Evolutionary conservation across 2,888 invertebrate genomes (phyloP), one percentile per base, ranked within the genome.

Genomic region (Orchesella flavescens): DNA sequence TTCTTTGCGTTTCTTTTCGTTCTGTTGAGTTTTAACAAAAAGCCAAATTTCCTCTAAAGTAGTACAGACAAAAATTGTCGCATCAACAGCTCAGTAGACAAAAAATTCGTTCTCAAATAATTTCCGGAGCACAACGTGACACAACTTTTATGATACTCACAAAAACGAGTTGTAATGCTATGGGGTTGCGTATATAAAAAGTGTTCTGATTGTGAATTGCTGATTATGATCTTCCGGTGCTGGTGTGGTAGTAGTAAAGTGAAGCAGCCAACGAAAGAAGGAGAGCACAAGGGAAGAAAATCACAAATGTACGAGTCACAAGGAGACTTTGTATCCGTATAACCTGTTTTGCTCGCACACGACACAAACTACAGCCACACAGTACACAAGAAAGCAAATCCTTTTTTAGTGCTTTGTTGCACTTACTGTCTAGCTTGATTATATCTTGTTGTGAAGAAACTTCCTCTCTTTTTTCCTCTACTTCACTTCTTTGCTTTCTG

Each of bases 171-270:
- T 49, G 49, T n/a, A 49, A 65, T 61, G 49, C 44, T 46, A 74
- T n/a, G n/a, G n/a, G n/a, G n/a, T n/a, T n/a, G 23, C 34, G 19
- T 34, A 43, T 23, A 69, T 1, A 71, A 43, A 17, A 46, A 74
- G 46, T 77, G 77, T 57, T 81, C 69, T 75, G 75, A 81, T 75
- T 81, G 75, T 75, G 68, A 61, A 46, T 55, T 66, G 53, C 72
- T 76, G 82, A 82, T 82, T 74, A 82, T 17, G 55, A 82, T 82
- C 82, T 82, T 82, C 82, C 82, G 82, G 76, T 82, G 65, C 12
- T 66, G 75, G 23, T 73, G 61, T 66, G 75, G 23, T 73, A 44
- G 15, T 57, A 46, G 15, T 21, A 53, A 17, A 79, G 72, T 73
- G 61, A 79, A 53, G 63, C 49, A 46, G 59, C 17, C 68, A 44